These are phyloP conservation scores for Gymnobelideus leadbeateri DNA, from an alignment of 2,113 vertebrate genomes.

Conservation along the genomic window DNA sequence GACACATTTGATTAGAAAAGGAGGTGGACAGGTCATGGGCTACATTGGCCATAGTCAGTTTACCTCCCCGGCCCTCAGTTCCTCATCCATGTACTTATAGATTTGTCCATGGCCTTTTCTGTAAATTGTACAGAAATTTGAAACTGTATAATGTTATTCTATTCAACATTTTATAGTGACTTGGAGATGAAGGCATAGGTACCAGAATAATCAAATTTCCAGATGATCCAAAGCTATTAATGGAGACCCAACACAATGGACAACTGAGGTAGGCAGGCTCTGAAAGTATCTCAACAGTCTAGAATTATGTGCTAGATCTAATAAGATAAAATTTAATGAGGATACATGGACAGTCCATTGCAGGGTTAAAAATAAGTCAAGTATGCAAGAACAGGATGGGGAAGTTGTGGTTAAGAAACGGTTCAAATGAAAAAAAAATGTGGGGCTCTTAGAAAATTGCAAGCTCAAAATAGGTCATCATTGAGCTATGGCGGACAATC, in stretches of 20 bases:
- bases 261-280: neutral
- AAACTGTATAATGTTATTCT: neutral
- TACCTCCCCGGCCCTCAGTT: neutral
- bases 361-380: neutral
- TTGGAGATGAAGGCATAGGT: neutral
- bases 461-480: neutral
- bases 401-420: neutral
- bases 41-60: neutral
- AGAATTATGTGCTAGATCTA: neutral
- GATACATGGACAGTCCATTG: neutral
- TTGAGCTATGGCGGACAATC: neutral
- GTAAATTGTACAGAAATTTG: neutral
- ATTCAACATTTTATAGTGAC: neutral
- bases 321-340: neutral
- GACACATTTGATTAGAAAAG: neutral
- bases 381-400: neutral
- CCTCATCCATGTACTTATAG: neutral
- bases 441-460: neutral
- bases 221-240: neutral
- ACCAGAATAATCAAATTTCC: neutral
- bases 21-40: neutral
- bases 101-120: neutral
- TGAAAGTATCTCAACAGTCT: neutral
- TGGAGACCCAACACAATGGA: neutral
- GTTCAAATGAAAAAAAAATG: neutral